Conservation (phyloP, 2,888 invertebrate genomes). For the Hirtodrosophila confusa region DNA sequence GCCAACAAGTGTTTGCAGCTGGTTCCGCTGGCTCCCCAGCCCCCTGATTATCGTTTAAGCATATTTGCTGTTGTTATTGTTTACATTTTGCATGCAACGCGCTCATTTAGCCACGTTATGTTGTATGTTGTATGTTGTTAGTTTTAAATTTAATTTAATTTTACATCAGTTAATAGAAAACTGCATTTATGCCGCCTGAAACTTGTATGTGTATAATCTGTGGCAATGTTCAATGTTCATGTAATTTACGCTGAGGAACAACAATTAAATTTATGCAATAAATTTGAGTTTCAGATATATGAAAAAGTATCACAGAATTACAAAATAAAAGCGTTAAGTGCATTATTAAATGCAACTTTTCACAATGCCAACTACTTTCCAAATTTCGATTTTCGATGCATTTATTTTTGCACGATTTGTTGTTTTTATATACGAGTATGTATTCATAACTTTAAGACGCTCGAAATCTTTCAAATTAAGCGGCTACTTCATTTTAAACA, state of each 20-base stretch:
- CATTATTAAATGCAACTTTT: conserved; percentile 6
- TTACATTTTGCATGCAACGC: conserved; percentile 60
- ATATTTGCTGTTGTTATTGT: conserved; percentile 14
- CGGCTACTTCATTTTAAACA: too few relatives aligned
- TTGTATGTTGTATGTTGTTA: conserved; percentile 54
- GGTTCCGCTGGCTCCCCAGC: conserved; percentile 27
- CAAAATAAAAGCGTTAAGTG: background rate
- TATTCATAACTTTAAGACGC: too few relatives aligned
- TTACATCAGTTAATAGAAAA: conserved; percentile 72
- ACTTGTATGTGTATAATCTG: conserved; percentile 27
- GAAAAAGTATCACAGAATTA: background rate
- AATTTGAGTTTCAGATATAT: background rate
- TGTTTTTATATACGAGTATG: too few relatives aligned
- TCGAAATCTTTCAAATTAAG: too few relatives aligned
- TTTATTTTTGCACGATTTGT: too few relatives aligned
- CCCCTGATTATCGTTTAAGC: conserved; percentile 61
- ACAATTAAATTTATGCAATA: conserved; percentile 14
- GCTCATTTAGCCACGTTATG: conserved; percentile 55
- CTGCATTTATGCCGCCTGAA: conserved; percentile 43
- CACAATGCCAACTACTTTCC: background rate
- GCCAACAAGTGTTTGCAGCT: conserved; percentile 51
- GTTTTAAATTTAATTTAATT: conserved; percentile 76
- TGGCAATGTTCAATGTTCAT: background rate
- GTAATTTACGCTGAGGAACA: conserved; percentile 1
- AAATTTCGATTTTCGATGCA: background rate